Base-by-base conservation (phyloP, 2,113 vertebrate genomes). In the Callionymus lyra region DNA sequence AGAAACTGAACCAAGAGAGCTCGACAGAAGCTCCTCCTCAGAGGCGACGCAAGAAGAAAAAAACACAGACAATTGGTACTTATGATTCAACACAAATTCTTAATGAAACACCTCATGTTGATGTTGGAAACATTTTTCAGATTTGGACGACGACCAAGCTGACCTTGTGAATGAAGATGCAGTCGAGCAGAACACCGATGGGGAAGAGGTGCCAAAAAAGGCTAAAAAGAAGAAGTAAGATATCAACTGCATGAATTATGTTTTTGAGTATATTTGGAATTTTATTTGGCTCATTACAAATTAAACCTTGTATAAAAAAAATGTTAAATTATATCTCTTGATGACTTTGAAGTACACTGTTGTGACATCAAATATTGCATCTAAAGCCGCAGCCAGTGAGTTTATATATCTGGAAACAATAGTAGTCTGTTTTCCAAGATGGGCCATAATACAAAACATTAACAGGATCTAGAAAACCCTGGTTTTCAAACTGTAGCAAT, bases 201-300 rank as follows among this genome's bases (percentile, higher is more conserved):
- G 86, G 53, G 89, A 91, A 47, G 77, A 86, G 2, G 76, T 83
- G 27, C 72, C 69, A 38, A 86, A 82, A 41, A 97, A 90, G 65
- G 65, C 80, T 43, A 86, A 71, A 48, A 93, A 84, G 79, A 95
- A 79, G 71, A 97, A 90, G 95, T 95, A 78, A 87, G 87, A 61
- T 15, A 13, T 4, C 3, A 33, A 38, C 6, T 12, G 12, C 6
- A 18, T n/a, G n/a, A n/a, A n/a, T n/a, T n/a, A n/a, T n/a, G n/a
- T n/a, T n/a, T n/a, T n/a, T n/a, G n/a, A n/a, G n/a, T n/a, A n/a
- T n/a, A n/a, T n/a, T n/a, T n/a, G n/a, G n/a, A n/a, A n/a, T n/a
- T n/a, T n/a, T n/a, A n/a, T n/a, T n/a, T n/a, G n/a, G n/a, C n/a
- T n/a, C n/a, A n/a, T n/a, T n/a, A n/a, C n/a, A n/a, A n/a, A n/a